Evolutionary conservation across 2,888 invertebrate genomes (phyloP), one percentile per base, ranked within the genome.

Genomic region (Patella pellucida): DNA sequence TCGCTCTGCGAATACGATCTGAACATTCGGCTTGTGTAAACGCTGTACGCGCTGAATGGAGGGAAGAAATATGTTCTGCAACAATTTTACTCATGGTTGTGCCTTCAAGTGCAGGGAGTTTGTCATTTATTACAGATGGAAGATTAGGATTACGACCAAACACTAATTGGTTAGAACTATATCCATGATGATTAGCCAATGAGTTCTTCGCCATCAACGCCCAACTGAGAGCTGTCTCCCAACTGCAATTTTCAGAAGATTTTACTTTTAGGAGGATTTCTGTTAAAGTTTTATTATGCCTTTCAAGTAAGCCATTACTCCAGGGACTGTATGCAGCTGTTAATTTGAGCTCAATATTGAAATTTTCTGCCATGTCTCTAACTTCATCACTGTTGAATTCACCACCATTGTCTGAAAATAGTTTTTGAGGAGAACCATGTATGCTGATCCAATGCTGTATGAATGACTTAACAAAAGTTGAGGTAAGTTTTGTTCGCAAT

Each of bases 361-460:
- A 78, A 62, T 78, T 76, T 70, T 76, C 76, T 52, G 70, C 69
- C 74, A 78, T 78, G 41, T 78, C 78, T 51, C 72, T 50, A 23
- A 78, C 73, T 56, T 73, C 75, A 52, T 68, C 68, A 52, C 62
- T 73, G 41, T 76, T 74, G 67, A 78, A 78, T 62, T 78, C 27
- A 3, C 27, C 27, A 27, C 27, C 27, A 27, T 27, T 27, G 27
- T 27, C 27, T 3, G 27, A 27, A 27, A 68, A 76, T 7, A 76
- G 72, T 54, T 70, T 67, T 71, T 69, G 74, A 52, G 72, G 76
- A 23, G 76, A 70, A 31, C 76, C 72, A 71, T 76, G 75, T 56
- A 72, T 56, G 56, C 69, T 31, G 51, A 77, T 75, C 78, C 72
- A 75, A n/a, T 23, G 50, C 68, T 78, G 68, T 41, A 75, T 67